These are phyloP conservation scores for Hylyphantes graminicola DNA, from an alignment of 1,140 invertebrate genomes.

Conservation along the genomic window DNA sequence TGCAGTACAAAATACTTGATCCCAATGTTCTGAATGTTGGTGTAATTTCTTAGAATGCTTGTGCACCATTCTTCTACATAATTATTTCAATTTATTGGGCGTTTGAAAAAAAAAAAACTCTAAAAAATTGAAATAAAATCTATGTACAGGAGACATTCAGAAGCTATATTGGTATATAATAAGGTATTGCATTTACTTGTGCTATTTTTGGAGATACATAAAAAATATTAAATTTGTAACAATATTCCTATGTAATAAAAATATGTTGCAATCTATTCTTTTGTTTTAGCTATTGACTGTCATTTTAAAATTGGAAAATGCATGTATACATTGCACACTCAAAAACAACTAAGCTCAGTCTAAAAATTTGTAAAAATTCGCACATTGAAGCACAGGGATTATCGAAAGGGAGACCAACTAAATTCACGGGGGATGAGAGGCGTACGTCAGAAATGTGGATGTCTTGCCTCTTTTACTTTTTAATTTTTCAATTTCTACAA, in stretches of 20 bases:
- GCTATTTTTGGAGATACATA: conserved; percentile 62
- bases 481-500: too few relatives aligned
- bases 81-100: not conserved
- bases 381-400: too few relatives aligned
- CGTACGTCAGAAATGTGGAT: too few relatives aligned
- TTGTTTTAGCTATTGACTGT: conserved; percentile 38
- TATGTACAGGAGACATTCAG: not conserved
- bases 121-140: too few relatives aligned
- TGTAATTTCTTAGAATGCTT: not conserved
- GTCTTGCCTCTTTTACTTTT: too few relatives aligned
- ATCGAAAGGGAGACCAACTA: too few relatives aligned
- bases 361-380: too few relatives aligned
- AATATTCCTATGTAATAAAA: conserved; percentile 62
- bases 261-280: conserved; percentile 59
- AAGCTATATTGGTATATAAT: conserved; percentile 47
- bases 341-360: too few relatives aligned
- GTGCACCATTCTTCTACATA: not conserved
- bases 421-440: too few relatives aligned
- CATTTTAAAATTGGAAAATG: too few relatives aligned
- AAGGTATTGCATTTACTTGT: conserved; percentile 26
- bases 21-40: not conserved
- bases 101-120: not conserved
- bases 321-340: too few relatives aligned
- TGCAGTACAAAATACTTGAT: not conserved
- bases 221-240: conserved; percentile 60